phyloP scores from a whole-genome alignment of 2,888 invertebrate genomes.

The Chouioia cunea region DNA sequence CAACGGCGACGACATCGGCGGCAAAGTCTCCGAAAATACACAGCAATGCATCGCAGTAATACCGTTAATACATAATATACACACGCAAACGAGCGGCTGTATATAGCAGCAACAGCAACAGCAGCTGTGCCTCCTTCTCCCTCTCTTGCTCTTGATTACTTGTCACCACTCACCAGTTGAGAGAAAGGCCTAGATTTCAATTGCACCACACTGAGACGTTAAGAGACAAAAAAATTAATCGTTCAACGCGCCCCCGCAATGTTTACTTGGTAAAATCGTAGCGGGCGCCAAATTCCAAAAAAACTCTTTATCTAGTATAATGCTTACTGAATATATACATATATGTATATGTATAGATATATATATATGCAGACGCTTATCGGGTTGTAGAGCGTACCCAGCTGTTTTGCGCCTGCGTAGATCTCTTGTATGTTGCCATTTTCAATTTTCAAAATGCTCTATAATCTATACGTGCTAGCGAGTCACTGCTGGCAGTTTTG shows the following conservation, averaged over 20 bases:
- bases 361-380: background rate
- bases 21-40: constrained; percentile 34
- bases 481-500: too few species aligned
- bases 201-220: background rate
- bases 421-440: too few species aligned
- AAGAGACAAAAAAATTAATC: constrained; percentile 4
- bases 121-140: constrained; percentile 2
- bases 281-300: constrained; percentile 21
- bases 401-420: constrained; percentile 2
- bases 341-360: too few species aligned
- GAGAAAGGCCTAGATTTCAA: background rate
- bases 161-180: background rate
- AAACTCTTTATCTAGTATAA: too few species aligned
- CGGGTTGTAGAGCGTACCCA: background rate
- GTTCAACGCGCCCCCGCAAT: background rate
- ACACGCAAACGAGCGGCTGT: constrained; percentile 11
- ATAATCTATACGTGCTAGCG: too few species aligned
- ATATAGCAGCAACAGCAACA: background rate
- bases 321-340: too few species aligned
- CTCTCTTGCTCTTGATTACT: background rate
- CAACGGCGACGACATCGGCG: background rate
- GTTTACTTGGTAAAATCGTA: background rate
- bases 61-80: constrained; percentile 37
- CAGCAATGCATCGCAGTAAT: constrained; percentile 34
- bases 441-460: too few species aligned